Percentiles rank a stretch among this genome's conserved stretches.
Conservation (phyloP, 2,113 vertebrate genomes). For the Eublepharis macularius region DNA sequence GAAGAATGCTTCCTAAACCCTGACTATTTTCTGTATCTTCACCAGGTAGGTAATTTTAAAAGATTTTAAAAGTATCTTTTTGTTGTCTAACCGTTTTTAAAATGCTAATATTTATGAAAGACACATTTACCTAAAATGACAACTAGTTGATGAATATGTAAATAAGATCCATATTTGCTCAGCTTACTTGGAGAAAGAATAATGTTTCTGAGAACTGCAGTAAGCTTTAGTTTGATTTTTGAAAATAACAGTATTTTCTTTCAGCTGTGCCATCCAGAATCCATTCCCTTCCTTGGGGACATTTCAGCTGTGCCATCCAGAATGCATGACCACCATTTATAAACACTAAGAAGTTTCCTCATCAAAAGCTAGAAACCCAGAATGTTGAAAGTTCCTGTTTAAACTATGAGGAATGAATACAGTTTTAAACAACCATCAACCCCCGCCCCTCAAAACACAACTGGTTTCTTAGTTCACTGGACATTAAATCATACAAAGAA, state of each 20-base stretch:
- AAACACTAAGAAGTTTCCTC: slow-evolving; percentile 21
- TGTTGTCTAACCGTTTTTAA: not conserved
- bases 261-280: slow-evolving; percentile 44
- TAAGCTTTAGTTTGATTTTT: slow-evolving; percentile 41
- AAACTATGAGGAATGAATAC: not conserved
- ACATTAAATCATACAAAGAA: not conserved
- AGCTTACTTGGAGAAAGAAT: slow-evolving; percentile 66
- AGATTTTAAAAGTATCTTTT: not conserved
- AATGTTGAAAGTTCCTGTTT: not conserved
- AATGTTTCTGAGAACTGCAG: slow-evolving; percentile 67
- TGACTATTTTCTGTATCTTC: not conserved
- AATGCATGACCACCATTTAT: slow-evolving; percentile 14
- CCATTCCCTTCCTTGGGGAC: not conserved
- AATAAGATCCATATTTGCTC: slow-evolving; percentile 64
- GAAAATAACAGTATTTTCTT: slow-evolving; percentile 50
- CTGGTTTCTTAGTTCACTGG: not conserved
- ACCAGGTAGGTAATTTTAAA: not conserved
- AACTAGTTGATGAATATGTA: slow-evolving; percentile 55
- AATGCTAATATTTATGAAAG: slow-evolving; percentile 46
- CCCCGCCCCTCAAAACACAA: not conserved
- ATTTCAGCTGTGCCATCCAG: slow-evolving; percentile 49
- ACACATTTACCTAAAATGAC: slow-evolving; percentile 62
- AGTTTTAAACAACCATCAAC: not conserved
- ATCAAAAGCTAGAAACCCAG: not conserved
- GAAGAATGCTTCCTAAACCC: not conserved